phyloP scores from a whole-genome alignment of 2,797 vertebrate species.

The Ptychadena robeensis region DNA sequence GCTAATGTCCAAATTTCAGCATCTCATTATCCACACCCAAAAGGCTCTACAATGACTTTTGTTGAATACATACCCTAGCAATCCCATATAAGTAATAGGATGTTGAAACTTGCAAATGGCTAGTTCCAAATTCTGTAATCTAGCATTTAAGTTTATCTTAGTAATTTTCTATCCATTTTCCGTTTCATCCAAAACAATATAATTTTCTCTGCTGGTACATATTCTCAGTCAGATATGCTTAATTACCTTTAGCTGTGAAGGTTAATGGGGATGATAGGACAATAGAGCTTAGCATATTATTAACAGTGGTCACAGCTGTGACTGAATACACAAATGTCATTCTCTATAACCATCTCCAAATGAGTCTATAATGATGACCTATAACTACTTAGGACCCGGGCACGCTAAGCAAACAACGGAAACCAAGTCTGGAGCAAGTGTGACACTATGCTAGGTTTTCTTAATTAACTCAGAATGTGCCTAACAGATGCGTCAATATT shows the following conservation, averaged over 20 bases:
- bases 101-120: too few relatives aligned
- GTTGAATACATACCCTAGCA: too few relatives aligned
- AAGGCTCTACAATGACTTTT: too few relatives aligned
- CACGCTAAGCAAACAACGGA: background rate
- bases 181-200: too few relatives aligned
- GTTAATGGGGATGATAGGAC: conserved; percentile 45
- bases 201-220: too few relatives aligned
- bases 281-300: conserved; percentile 7
- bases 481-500: background rate
- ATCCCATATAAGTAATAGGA: too few relatives aligned
- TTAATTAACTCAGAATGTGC: background rate
- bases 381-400: background rate
- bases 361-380: background rate
- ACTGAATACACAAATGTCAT: background rate
- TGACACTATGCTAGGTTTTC: background rate
- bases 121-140: too few relatives aligned
- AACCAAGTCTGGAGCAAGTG: background rate
- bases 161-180: too few relatives aligned
- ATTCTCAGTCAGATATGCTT: background rate
- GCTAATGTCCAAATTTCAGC: too few relatives aligned
- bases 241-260: conserved; percentile 51
- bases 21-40: too few relatives aligned
- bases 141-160: too few relatives aligned
- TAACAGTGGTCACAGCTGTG: conserved; percentile 12
- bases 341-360: background rate